Conservation (phyloP, 1,140 invertebrate species). For the Phortica variegata region DNA sequence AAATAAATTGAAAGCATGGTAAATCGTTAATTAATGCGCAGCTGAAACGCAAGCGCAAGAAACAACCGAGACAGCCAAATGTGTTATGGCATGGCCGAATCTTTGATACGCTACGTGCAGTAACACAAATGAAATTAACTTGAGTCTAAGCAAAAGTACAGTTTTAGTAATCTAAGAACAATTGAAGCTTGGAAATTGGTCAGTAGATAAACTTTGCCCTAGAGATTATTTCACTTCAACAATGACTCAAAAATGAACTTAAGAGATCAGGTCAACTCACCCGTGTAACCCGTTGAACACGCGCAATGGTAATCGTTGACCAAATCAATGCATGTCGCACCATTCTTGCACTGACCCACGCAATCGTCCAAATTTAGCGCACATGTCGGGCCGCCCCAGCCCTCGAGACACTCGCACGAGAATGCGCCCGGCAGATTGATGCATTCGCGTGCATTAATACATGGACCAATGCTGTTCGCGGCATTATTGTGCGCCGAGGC, state of each 20-base stretch:
- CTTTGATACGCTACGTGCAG: no score
- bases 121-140: no score
- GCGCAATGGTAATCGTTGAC: conserved; percentile 80
- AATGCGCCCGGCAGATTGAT: conserved; percentile 81
- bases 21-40: conserved; percentile 4
- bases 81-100: no score
- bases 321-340: conserved; percentile 73
- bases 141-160: no score
- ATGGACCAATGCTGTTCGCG: conserved; percentile 60
- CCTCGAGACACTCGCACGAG: conserved; percentile 74
- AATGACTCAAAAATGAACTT: no score
- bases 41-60: no score
- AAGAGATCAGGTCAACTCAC: no score
- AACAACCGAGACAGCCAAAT: no score
- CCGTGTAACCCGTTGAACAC: conserved; percentile 75
- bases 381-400: conserved; percentile 87
- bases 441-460: conserved; percentile 80
- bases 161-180: no score
- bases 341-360: conserved; percentile 78
- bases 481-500: conserved; percentile 9
- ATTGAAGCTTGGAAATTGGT: no score
- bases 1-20: conserved; percentile 9
- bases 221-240: no score
- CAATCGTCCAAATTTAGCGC: conserved; percentile 88
- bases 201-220: no score